Evolutionary conservation across 2,888 invertebrate species (phyloP).

Genomic region (Esperia sulphurella): DNA sequence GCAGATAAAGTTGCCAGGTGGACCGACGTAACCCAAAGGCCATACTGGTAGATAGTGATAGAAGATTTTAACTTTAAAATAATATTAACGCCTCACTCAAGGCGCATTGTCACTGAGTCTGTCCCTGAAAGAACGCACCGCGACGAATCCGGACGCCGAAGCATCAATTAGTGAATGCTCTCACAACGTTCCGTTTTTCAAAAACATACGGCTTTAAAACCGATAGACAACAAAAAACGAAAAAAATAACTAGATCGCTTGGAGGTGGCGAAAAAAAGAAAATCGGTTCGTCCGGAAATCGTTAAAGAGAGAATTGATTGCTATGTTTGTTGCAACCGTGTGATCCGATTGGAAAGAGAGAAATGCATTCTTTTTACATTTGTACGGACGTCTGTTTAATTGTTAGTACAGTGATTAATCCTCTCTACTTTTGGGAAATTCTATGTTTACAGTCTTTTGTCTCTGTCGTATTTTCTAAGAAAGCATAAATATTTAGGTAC

Average conservation of each 20-base stretch:
- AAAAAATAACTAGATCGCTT: conserved; percentile 36
- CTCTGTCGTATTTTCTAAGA: neutral
- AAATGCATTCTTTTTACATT: conserved; percentile 14
- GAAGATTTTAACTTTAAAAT: no score
- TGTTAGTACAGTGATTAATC: conserved; percentile 9
- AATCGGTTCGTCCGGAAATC: conserved; percentile 50
- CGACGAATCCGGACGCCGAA: conserved; percentile 49
- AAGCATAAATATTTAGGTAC: no score
- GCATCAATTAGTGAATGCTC: conserved; percentile 71
- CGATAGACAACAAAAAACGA: conserved; percentile 48
- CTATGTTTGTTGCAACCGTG: conserved; percentile 41
- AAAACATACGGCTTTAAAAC: conserved; percentile 61
- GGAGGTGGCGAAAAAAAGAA: conserved; percentile 56
- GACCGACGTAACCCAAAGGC: no score
- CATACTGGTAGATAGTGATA: no score
- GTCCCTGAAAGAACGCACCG: conserved; percentile 34
- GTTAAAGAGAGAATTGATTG: conserved; percentile 58
- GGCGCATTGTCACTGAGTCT: neutral
- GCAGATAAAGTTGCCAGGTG: no score
- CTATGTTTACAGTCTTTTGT: neutral
- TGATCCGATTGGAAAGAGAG: conserved; percentile 49
- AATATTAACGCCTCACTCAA: neutral
- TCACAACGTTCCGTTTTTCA: conserved; percentile 51
- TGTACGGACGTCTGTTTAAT: neutral
- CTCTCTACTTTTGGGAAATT: neutral